Evolutionary conservation across 1,140 invertebrate genomes (phyloP), one percentile per base, ranked within the genome.

Genomic region (Drosophila aff.): DNA sequence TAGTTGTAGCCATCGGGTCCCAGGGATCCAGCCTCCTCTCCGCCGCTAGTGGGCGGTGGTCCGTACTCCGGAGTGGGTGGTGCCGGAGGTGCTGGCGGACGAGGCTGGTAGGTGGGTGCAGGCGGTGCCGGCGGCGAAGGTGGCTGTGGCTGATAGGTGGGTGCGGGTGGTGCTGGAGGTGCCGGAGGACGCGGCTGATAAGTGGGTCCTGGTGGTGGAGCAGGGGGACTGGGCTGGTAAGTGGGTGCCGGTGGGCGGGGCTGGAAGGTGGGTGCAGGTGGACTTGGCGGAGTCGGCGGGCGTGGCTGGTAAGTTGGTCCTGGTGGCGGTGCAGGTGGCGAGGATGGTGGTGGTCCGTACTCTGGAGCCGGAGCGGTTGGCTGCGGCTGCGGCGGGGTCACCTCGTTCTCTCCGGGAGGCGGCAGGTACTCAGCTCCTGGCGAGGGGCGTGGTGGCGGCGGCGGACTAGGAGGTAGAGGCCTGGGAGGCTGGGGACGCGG

Each of bases 391-490:
- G 79, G 15, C 2, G 78, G 78, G 3, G 69, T 52, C 26, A 78
- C 58, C 44, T 78, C 76, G n/a, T 78, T 78, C 28, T 78, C 83
- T 2, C 83, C 83, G 0, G 76, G 62, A 43, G 83, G 84, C 0
- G 84, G 84, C 55, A 89, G 36, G 16, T 89, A 89, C 41, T 87
- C 84, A 16, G 61, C 26, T 38, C 76, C 76, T 10, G 82, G 81
- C 18, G 66, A 47, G 16, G 68, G 76, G 1, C 49, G 66, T 36
- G 80, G 53, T 26, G 58, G 68, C 16, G n/a, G 47, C 15, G 72
- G 60, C 3, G 61, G 74, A 46, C 52, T n/a, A 9, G 62, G 62
- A 31, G 80, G 81, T 13, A 75, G 82, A 18, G 80, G 79, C 4
- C 53, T 55, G 16, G 76, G 36, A 23, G 76, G 76, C 44, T 66